Evolutionary conservation across 2,113 vertebrate species (phyloP).

Genomic region (Spheniscus mendiculus): DNA sequence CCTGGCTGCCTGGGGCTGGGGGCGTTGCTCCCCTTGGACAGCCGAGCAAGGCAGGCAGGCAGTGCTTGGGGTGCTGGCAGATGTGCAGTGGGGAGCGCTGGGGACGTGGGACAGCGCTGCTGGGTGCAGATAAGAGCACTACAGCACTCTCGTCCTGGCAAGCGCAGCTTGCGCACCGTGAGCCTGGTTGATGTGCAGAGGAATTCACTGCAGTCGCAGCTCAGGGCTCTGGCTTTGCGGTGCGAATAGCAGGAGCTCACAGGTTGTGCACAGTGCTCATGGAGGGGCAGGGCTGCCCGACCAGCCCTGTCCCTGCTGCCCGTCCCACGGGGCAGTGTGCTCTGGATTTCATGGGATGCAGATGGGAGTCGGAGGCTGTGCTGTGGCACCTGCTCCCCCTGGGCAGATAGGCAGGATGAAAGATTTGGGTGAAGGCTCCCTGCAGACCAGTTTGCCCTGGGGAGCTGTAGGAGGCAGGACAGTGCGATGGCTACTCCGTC

Average conservation of each 20-base stretch:
- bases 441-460: not conserved
- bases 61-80: not conserved
- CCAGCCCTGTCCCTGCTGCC: not conserved
- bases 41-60: not conserved
- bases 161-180: not conserved
- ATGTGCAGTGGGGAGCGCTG: not conserved
- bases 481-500: not conserved
- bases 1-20: not conserved
- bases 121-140: not conserved
- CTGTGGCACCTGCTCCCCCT: not conserved
- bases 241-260: not conserved
- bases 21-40: rapidly evolving
- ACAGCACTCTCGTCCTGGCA: rapidly evolving
- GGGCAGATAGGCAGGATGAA: not conserved
- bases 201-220: not conserved
- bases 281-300: not conserved
- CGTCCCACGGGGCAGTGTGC: rapidly evolving
- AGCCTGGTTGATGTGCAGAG: not conserved
- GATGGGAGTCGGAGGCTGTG: not conserved
- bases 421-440: not conserved
- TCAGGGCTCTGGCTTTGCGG: not conserved
- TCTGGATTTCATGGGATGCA: not conserved
- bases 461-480: not conserved
- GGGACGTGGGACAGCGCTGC: not conserved
- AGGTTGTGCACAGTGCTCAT: rapidly evolving